phyloP scores from a whole-genome alignment of 1,140 invertebrate species.

The Daktulosphaira vitifoliae region DNA sequence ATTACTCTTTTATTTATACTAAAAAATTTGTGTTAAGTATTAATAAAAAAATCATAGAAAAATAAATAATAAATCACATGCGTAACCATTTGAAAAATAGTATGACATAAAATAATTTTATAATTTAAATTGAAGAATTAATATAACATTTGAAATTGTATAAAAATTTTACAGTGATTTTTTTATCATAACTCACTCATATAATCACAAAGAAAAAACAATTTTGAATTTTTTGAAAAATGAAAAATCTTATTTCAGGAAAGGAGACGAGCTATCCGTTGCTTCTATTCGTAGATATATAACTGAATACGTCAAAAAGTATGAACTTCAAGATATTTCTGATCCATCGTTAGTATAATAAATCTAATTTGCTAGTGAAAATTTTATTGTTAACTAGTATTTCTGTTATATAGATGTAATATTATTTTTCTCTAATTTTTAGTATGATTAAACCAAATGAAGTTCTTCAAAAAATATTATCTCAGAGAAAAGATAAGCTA shows the following conservation, averaged over 20 bases:
- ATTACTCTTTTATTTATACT: no score
- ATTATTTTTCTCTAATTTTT: conserved; percentile 35
- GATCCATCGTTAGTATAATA: conserved; percentile 39
- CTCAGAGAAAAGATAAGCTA: conserved; percentile 34
- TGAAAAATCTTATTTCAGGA: conserved; percentile 54
- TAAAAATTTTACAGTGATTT: background rate
- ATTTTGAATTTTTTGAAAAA: background rate
- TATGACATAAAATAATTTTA: no score
- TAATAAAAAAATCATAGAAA: no score
- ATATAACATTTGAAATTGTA: background rate
- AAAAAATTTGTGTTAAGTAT: no score
- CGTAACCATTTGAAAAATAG: no score
- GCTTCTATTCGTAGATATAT: conserved; percentile 60
- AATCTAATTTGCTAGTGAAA: no score
- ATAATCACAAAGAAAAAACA: no score
- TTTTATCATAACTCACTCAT: background rate
- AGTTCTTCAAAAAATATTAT: conserved; percentile 43
- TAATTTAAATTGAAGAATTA: no score
- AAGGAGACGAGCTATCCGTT: conserved; percentile 60
- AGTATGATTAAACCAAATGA: conserved; percentile 53
- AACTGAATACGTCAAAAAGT: conserved; percentile 66
- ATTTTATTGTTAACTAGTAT: no score
- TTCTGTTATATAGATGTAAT: no score
- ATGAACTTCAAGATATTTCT: conserved; percentile 53
- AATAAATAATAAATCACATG: no score